Evolutionary conservation across 2,113 vertebrate species (phyloP).

Genomic region (Sinocyclocheilus anshuiensis): DNA sequence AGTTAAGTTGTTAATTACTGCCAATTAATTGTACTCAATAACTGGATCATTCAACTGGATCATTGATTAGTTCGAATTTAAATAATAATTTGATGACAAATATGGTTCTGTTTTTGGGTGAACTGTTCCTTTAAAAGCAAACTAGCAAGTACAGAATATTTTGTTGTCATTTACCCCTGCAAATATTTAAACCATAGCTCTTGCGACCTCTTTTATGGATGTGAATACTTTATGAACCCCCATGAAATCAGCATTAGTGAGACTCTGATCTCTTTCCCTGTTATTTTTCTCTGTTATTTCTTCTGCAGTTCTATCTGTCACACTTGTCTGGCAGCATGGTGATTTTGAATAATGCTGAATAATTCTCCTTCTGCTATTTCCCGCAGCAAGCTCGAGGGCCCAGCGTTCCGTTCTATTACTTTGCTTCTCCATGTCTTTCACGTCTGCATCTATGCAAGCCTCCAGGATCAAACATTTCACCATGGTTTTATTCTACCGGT

Average conservation of each 20-base stretch:
- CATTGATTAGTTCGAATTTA: background rate
- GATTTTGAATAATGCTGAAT: conserved; percentile 44
- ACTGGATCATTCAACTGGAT: background rate
- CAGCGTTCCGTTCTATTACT: conserved; percentile 4
- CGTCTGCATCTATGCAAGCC: conserved; percentile 32
- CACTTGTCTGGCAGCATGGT: conserved; percentile 7
- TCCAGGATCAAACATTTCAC: conserved; percentile 37
- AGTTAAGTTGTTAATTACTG: background rate
- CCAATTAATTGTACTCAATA: background rate
- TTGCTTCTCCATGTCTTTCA: conserved; percentile 37
- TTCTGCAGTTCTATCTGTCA: conserved; percentile 27
- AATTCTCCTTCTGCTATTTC: conserved; percentile 33
- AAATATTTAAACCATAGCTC: conserved; percentile 28
- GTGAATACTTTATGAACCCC: conserved; percentile 37
- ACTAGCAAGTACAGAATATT: background rate
- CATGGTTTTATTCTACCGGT: conserved; percentile 17
- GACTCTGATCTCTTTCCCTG: conserved; percentile 12
- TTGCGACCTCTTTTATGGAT: conserved; percentile 15
- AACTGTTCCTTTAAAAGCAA: background rate
- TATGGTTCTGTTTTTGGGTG: background rate
- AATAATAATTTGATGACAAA: background rate
- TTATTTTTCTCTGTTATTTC: background rate
- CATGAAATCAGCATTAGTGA: conserved; percentile 41
- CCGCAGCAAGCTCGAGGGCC: conserved; percentile 35
- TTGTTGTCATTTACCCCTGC: conserved; percentile 5